Conservation (phyloP, 2,113 vertebrate genomes). For the Ahaetulla prasina region DNA sequence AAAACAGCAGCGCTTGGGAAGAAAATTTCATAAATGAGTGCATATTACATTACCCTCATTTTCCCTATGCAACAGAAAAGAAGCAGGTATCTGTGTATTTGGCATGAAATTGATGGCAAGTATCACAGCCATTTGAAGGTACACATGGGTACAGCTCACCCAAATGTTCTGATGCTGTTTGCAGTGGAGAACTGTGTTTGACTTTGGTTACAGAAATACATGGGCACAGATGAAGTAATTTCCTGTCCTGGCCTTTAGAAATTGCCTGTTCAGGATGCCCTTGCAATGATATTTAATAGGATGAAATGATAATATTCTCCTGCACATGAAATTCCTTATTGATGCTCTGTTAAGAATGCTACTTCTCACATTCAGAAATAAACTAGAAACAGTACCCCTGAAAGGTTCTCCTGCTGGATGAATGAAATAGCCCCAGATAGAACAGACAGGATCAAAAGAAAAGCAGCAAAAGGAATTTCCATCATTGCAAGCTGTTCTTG, state of each 20-base stretch:
- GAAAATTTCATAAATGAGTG: not conserved
- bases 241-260: not conserved
- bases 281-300: not conserved
- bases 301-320: not conserved
- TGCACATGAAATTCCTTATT: not conserved
- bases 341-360: not conserved
- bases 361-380: not conserved
- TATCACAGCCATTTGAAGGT: not conserved
- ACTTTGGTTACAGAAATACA: not conserved
- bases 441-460: not conserved
- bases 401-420: not conserved
- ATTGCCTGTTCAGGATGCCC: not conserved
- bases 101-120: not conserved
- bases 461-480: not conserved
- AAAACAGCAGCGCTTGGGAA: not conserved
- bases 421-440: not conserved
- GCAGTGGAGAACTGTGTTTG: not conserved
- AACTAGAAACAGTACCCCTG: not conserved
- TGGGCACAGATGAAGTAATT: not conserved
- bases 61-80: not conserved
- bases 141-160: not conserved
- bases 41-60: not conserved
- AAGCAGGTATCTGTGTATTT: not conserved
- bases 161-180: not conserved
- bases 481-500: not conserved